Evolutionary conservation across 2,797 vertebrate genomes (phyloP).

Genomic region (Hippocampus kuda): DNA sequence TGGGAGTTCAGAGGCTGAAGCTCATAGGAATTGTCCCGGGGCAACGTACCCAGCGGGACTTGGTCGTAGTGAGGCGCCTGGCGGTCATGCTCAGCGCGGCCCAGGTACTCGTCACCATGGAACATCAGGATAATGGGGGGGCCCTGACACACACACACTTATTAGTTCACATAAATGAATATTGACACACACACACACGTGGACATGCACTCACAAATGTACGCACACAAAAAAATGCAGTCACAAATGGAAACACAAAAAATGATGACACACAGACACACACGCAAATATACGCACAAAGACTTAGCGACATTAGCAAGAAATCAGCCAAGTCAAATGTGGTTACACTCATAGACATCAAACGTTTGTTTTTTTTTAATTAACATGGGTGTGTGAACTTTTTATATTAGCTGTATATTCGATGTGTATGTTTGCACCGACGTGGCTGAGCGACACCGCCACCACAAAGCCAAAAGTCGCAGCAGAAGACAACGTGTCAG

Average conservation of each 20-base stretch:
- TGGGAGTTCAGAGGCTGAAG: conserved; percentile 49
- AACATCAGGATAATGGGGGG: conserved; percentile 63
- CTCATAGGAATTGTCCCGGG: conserved; percentile 18
- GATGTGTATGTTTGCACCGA: not conserved
- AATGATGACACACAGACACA: not conserved
- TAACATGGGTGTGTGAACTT: not conserved
- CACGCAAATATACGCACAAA: not conserved
- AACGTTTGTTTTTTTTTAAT: not conserved
- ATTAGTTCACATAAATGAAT: not conserved
- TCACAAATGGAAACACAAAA: too few species aligned
- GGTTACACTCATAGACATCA: not conserved
- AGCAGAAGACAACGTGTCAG: not conserved
- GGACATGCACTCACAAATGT: not conserved
- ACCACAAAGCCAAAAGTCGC: not conserved
- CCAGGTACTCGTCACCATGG: conserved; percentile 53
- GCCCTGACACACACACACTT: conserved; percentile 49
- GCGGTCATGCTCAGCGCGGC: conserved; percentile 57
- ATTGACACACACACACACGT: not conserved
- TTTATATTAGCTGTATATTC: not conserved
- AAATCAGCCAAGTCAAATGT: not conserved
- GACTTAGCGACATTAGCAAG: not conserved
- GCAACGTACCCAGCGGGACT: conserved; percentile 51
- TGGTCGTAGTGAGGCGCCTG: conserved; percentile 64
- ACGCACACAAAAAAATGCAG: not conserved
- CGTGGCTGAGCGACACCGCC: not conserved